Conservation (phyloP, 2,113 vertebrate species). For the Strigops habroptila region DNA sequence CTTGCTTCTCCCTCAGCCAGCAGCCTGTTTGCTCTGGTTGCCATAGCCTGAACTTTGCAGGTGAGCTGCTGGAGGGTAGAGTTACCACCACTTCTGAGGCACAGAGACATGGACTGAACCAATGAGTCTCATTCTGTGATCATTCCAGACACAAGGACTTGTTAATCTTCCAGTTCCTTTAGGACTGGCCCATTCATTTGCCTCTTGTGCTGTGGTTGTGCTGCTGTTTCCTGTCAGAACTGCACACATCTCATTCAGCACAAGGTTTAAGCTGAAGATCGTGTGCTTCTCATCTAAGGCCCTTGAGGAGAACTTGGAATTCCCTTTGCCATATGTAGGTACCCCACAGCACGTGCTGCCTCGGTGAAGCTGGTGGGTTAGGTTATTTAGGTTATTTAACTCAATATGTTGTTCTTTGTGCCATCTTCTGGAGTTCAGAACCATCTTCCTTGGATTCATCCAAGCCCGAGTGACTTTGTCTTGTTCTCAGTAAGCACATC, state of each 20-base stretch:
- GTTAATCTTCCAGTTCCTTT: neutral
- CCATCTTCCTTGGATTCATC: neutral
- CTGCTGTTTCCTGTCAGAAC: neutral
- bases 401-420: neutral
- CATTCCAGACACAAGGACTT: neutral
- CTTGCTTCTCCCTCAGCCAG: neutral
- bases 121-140: neutral
- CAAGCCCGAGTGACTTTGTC: neutral
- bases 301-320: neutral
- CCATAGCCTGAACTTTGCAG: neutral
- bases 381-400: neutral
- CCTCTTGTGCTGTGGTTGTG: neutral
- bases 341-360: neutral
- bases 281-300: neutral
- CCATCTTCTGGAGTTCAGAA: neutral
- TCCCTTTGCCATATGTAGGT: neutral
- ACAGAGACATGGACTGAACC: neutral
- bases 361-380: neutral
- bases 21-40: neutral
- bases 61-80: neutral
- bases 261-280: neutral
- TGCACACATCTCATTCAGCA: neutral
- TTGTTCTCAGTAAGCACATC: accelerated
- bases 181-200: neutral
- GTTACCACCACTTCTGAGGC: neutral